Evolutionary conservation across 2,113 vertebrate species (phyloP).

Genomic region (Menidia beryllina): DNA sequence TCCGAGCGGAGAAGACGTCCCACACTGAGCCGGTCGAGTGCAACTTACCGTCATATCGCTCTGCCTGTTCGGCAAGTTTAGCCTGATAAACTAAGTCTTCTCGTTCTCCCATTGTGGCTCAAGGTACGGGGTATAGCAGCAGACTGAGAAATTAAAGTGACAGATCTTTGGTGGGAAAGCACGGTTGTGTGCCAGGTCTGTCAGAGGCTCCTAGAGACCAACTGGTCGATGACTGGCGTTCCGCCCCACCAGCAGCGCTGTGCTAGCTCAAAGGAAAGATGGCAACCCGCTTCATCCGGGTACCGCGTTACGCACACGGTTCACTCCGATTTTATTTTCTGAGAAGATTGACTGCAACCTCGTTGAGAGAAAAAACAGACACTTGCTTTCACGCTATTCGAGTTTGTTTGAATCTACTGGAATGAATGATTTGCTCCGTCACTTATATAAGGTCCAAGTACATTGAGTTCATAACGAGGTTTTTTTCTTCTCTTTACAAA

Average conservation of each 20-base stretch:
- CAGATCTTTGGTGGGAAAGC: slow-evolving; percentile 69
- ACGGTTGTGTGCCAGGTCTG: slow-evolving; percentile 63
- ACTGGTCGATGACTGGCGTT: slow-evolving; percentile 73
- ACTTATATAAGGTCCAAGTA: no score
- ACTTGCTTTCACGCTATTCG: no score
- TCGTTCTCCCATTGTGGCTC: slow-evolving; percentile 90
- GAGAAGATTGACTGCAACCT: no score
- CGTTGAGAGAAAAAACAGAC: no score
- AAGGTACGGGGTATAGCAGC: slow-evolving; percentile 77
- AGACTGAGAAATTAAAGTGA: slow-evolving; percentile 70
- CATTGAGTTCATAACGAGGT: no score
- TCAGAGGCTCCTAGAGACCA: slow-evolving; percentile 73
- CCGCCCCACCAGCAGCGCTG: slow-evolving; percentile 77
- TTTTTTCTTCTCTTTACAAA: no score
- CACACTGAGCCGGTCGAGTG: slow-evolving; percentile 18
- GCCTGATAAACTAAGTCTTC: slow-evolving; percentile 95
- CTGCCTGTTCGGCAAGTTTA: slow-evolving; percentile 97
- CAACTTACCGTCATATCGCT: slow-evolving; percentile 94
- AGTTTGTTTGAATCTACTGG: no score
- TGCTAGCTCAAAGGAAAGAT: slow-evolving; percentile 75
- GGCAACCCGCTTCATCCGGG: slow-evolving; percentile 80
- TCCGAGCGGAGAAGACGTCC: slow-evolving; percentile 47
- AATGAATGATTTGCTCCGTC: no score
- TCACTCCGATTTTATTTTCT: background rate
- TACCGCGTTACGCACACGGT: slow-evolving; percentile 76